Evolutionary conservation across 2,888 invertebrate genomes (phyloP).

Genomic region (Ethmia dodecea): DNA sequence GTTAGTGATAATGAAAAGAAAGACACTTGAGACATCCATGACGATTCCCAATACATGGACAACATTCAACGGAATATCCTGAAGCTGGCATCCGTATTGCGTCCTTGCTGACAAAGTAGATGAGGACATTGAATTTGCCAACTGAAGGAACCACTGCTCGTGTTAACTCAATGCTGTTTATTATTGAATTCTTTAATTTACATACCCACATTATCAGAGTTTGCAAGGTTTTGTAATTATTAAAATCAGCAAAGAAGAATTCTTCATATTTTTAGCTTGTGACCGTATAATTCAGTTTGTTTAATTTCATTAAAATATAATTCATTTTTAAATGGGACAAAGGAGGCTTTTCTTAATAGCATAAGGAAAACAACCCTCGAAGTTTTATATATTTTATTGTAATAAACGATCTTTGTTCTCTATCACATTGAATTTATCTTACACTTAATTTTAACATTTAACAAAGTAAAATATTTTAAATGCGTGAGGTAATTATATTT

Average conservation of each 20-base stretch:
- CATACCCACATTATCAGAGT: conserved; percentile 42
- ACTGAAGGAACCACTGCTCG: conserved; percentile 57
- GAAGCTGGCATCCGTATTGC: conserved; percentile 61
- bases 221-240: conserved; percentile 40
- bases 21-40: conserved; percentile 62
- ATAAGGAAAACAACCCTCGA: too few species aligned
- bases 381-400: too few species aligned
- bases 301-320: conserved; percentile 71
- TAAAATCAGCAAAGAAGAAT: conserved; percentile 49
- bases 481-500: too few species aligned
- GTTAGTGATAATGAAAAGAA: conserved; percentile 68
- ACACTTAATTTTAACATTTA: too few species aligned
- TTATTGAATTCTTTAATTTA: conserved; percentile 54
- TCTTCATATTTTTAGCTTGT: conserved; percentile 61
- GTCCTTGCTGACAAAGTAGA: conserved; percentile 53
- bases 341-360: conserved; percentile 20
- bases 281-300: conserved; percentile 66
- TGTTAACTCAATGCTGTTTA: conserved; percentile 51
- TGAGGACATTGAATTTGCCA: conserved; percentile 59
- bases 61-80: conserved; percentile 70
- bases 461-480: not conserved
- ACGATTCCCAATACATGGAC: conserved; percentile 59
- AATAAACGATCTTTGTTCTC: conserved; percentile 33
- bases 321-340: conserved; percentile 46
- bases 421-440: conserved; percentile 56